Evolutionary conservation across 2,888 invertebrate genomes (phyloP), one percentile per base, ranked within the genome.

Genomic region (Drosophila crucigera): DNA sequence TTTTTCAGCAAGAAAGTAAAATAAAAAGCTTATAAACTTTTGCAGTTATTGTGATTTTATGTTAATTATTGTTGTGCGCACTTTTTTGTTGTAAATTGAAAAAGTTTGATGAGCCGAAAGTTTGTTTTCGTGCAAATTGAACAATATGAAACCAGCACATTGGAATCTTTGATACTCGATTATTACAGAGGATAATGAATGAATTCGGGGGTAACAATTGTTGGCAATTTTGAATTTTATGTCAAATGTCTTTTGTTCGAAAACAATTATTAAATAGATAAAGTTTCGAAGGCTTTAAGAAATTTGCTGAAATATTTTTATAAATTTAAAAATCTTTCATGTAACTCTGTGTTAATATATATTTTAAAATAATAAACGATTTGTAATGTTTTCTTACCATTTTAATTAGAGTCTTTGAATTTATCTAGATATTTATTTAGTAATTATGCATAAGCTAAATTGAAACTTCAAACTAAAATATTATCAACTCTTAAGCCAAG

Each of bases 21-120:
- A 49, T 50, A 65, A 37, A 71, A 67, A 70, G 72, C 72, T 74
- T 70, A 65, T 43, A 83, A 73, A 73, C 77, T 84, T 84, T 76
- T 72, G 65, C 68, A 65, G 56, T 71, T 83, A 80, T 62, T 71
- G 68, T 66, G 67, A 66, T 71, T 83, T 73, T 82, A 82, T 76
- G 75, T 68, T 80, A 69, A 78, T 82, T 80, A 79, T 73, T 73
- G 58, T 69, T 73, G 69, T 76, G 64, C 19, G 59, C 43, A 55
- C 70, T 69, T 47, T 76, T 65, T 16, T 41, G 59, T 75, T 50
- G 78, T 60, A 78, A 83, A 83, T 83, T 75, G 80, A 85, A 85
- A 83, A 83, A 83, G 80, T 85, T 85, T 78, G 67, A 67, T 68
- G 55, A 33, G 35, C 25, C 55, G 59, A 83, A 83, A 83, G 71